A percentile compares a stretch with the other conserved stretches of the same genome.
Conservation (phyloP, 2,888 invertebrate genomes). For the Minunthozetes semirufus region DNA sequence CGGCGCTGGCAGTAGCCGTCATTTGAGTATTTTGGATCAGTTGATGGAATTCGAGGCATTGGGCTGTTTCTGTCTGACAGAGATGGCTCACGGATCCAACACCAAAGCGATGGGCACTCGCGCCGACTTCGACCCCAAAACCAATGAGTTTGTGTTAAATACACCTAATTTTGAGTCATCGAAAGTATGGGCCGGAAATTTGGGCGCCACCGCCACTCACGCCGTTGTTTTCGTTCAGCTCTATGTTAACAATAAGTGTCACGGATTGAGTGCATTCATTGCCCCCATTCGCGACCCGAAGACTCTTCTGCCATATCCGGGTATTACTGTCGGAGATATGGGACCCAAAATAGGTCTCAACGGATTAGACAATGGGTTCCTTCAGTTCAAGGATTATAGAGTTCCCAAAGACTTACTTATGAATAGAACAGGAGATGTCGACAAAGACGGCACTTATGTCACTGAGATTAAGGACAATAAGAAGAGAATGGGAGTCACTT, state of each 20-base stretch:
- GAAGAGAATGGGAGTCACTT: constrained; percentile 68
- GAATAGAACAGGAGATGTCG: constrained; percentile 82
- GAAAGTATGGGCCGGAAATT: constrained; percentile 83
- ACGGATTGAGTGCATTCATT: constrained; percentile 82
- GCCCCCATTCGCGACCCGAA: constrained; percentile 71
- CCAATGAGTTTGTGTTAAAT: constrained; percentile 63
- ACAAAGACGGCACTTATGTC: constrained; percentile 75
- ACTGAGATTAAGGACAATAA: constrained; percentile 70
- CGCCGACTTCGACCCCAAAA: constrained; percentile 68
- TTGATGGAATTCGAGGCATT: constrained; percentile 49
- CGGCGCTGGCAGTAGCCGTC: constrained; percentile 33
- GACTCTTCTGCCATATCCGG: constrained; percentile 64
- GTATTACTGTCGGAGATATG: constrained; percentile 80
- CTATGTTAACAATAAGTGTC: constrained; percentile 68
- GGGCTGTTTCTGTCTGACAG: constrained; percentile 80
- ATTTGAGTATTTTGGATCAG: constrained; percentile 35
- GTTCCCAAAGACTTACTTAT: constrained; percentile 76
- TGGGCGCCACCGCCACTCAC: constrained; percentile 65
- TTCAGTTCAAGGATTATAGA: constrained; percentile 69
- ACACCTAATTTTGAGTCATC: constrained; percentile 70
- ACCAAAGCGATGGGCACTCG: constrained; percentile 77
- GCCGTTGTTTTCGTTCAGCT: constrained; percentile 77
- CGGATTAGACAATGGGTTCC: constrained; percentile 86
- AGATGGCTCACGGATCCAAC: constrained; percentile 84
- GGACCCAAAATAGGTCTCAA: constrained; percentile 86